Percentiles rank a stretch among this genome's conserved stretches.
These are phyloP conservation scores for Scaptomyza hsui DNA, from an alignment of 1,140 invertebrate species.

Conservation along the genomic window DNA sequence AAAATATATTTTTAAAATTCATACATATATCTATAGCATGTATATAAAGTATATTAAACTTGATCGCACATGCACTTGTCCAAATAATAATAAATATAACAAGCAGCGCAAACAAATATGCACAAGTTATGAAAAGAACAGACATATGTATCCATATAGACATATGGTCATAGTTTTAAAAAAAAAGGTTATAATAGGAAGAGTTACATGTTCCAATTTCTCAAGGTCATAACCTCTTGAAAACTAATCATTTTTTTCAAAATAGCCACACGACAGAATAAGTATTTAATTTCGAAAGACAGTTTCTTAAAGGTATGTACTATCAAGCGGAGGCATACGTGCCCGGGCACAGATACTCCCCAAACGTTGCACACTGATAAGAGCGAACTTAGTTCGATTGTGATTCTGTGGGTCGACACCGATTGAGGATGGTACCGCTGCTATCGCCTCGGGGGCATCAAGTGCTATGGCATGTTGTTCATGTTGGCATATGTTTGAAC, in stretches of 20 bases:
- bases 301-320: neutral
- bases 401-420: slow-evolving; percentile 5
- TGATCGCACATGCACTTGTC: slow-evolving; percentile 66
- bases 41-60: slow-evolving; percentile 35
- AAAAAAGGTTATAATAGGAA: neutral
- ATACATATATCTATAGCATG: slow-evolving; percentile 5
- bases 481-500: slow-evolving; percentile 2
- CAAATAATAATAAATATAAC: slow-evolving; percentile 69
- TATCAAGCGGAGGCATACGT: slow-evolving; percentile 12
- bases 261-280: neutral
- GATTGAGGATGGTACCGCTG: slow-evolving; percentile 24
- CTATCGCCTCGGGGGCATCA: neutral
- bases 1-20: slow-evolving; percentile 19
- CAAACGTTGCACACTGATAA: slow-evolving; percentile 16
- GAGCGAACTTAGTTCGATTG: neutral
- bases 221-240: neutral
- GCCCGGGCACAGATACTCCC: slow-evolving; percentile 3
- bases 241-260: neutral
- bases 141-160: slow-evolving; percentile 21
- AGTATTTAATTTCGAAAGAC: neutral
- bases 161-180: slow-evolving; percentile 20
- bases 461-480: slow-evolving; percentile 10
- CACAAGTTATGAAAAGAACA: slow-evolving; percentile 42
- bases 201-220: neutral
- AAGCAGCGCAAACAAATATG: slow-evolving; percentile 53